phyloP scores from a whole-genome alignment of 2,888 invertebrate genomes.

The Capitulum mitella region DNA sequence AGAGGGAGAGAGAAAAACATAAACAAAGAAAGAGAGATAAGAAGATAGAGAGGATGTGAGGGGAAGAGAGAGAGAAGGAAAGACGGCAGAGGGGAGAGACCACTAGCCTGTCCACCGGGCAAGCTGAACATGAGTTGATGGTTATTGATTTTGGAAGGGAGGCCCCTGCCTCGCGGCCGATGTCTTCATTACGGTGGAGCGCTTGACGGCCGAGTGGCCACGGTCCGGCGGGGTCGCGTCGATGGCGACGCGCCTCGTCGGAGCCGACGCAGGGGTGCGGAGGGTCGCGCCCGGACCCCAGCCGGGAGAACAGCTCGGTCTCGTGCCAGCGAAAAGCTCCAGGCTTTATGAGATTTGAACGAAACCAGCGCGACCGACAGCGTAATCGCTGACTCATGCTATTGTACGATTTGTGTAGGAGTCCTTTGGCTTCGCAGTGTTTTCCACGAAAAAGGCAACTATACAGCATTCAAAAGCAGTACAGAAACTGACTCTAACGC shows the following conservation, averaged over 20 bases:
- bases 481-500: too few species aligned
- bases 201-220: neutral
- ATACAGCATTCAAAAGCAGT: too few species aligned
- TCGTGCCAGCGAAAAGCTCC: neutral
- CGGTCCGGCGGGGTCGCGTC: slow-evolving; percentile 14
- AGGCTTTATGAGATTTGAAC: neutral
- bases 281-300: neutral
- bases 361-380: neutral
- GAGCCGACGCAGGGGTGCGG: neutral
- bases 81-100: neutral
- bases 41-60: neutral
- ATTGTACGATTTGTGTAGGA: too few species aligned
- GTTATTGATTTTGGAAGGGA: neutral
- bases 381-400: neutral
- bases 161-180: neutral
- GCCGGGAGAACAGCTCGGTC: neutral
- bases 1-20: neutral
- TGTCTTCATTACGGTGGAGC: slow-evolving; percentile 6
- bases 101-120: neutral
- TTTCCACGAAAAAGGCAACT: too few species aligned
- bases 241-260: slow-evolving; percentile 7
- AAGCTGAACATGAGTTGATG: slow-evolving; percentile 10
- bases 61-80: neutral
- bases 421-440: too few species aligned
- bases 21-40: neutral